Evolutionary conservation across 1,140 invertebrate species (phyloP), one percentile per base, ranked within the genome.

Genomic region (Drosophila obscura): DNA sequence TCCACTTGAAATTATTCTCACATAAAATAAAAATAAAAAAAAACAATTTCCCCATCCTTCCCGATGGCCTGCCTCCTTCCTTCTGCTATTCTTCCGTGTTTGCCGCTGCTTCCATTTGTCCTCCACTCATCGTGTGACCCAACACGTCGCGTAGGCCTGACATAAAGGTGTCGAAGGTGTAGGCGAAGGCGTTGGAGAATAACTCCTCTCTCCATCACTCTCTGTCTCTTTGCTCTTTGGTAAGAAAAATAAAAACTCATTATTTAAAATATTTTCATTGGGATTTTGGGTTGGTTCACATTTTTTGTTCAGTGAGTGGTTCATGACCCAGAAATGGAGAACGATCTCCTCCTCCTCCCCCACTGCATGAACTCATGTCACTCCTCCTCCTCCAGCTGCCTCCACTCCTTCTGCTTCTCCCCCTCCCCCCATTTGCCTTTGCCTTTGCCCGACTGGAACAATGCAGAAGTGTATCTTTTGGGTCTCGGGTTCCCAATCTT

Each of bases 301-400:
- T 19, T 19, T 19, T 44, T 31, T 52, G 51, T 74, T 73, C 35
- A 13, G 35, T 39, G 35, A 39, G 35, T 81, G 78, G 74, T 88
- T 87, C 79, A 87, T 82, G 82, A 88, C 82, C 82, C 75, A 87
- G 83, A 87, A 87, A 87, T 51, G 46, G 57, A 65, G 69, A 49
- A 24, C 53, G 75, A 67, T 78, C 71, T 65, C 22, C 44, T 44
- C 55, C 71, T 73, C 28, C 44, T 39, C 55, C 7, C 50, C 31
- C 41, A 15, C 28, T 45, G 15, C 45, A 53, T 24, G 19, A 28
- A 22, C 31, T 19, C 19, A 1, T 31, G 31, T 8, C 35, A 13
- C n/a, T 52, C 26, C 26, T 28, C 26, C 28, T 31, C 31, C 31
- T 9, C 31, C 31, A 19, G 1, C 19, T 19, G 15, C 56, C 16